Conservation (phyloP, 2,113 vertebrate genomes). For the Pachypanchax playfairii region DNA sequence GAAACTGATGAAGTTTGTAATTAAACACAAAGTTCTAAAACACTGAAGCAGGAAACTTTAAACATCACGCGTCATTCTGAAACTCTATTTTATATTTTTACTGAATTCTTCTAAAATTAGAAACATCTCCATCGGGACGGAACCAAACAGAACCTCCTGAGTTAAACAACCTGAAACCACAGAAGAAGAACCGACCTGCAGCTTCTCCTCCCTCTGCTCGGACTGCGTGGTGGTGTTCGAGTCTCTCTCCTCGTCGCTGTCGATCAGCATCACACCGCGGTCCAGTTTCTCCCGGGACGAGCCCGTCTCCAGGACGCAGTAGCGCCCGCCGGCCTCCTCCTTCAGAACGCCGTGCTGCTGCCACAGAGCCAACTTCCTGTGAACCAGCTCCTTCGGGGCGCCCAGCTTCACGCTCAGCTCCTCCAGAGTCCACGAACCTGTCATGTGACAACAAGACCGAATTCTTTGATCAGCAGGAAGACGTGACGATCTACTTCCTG, state of each 20-base stretch:
- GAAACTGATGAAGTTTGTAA: too few species aligned
- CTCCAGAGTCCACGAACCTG: constrained; percentile 89
- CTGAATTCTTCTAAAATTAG: too few species aligned
- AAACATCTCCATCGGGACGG: too few species aligned
- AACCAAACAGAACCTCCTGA: too few species aligned
- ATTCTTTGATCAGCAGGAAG: not conserved
- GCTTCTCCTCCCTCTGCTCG: constrained; percentile 97
- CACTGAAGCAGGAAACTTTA: too few species aligned
- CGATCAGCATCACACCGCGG: constrained; percentile 87
- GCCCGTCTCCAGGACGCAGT: constrained; percentile 89
- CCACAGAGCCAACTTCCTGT: constrained; percentile 93
- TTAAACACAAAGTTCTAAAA: too few species aligned
- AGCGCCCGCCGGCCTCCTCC: constrained; percentile 87
- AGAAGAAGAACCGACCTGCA: constrained; percentile 82
- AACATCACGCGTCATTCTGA: too few species aligned
- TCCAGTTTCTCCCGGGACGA: constrained; percentile 87
- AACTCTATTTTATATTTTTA: too few species aligned
- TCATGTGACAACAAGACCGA: fast-evolving
- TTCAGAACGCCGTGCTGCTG: constrained; percentile 94
- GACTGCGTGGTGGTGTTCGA: constrained; percentile 96
- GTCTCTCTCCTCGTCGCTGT: constrained; percentile 95
- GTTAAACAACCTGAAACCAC: too few species aligned
- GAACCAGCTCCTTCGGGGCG: constrained; percentile 86
- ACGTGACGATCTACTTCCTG: too few species aligned
- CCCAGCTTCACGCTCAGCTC: constrained; percentile 89